A percentile compares a stretch with the other conserved stretches of the same genome.
Conservation (phyloP, 2,113 vertebrate species). For the human region GRCh38 chr14:39689001-39689500, state of each 20-base stretch:
- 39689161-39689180: slow-evolving; percentile 49
- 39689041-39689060: slow-evolving; percentile 23
- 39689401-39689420: slow-evolving; percentile 43
- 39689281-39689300: background rate
- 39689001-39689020: background rate
- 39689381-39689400: slow-evolving; percentile 21
- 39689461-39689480: slow-evolving; percentile 51
- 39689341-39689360: background rate
- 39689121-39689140: background rate
- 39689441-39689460: background rate
- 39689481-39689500: slow-evolving; percentile 56
- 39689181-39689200: slow-evolving; percentile 27
- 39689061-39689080: slow-evolving; percentile 22
- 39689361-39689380: slow-evolving; percentile 13
- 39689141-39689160: slow-evolving; percentile 41
- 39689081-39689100: background rate
- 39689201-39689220: slow-evolving; percentile 11
- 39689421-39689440: background rate
- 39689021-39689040: background rate
- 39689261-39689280: background rate
- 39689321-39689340: background rate
- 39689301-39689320: background rate
- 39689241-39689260: slow-evolving; percentile 6
- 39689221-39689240: background rate
- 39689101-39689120: background rate